Evolutionary conservation across 2,797 vertebrate species (phyloP), one percentile per base, ranked within the genome.

Genomic region (Sylvilagus floridanus): DNA sequence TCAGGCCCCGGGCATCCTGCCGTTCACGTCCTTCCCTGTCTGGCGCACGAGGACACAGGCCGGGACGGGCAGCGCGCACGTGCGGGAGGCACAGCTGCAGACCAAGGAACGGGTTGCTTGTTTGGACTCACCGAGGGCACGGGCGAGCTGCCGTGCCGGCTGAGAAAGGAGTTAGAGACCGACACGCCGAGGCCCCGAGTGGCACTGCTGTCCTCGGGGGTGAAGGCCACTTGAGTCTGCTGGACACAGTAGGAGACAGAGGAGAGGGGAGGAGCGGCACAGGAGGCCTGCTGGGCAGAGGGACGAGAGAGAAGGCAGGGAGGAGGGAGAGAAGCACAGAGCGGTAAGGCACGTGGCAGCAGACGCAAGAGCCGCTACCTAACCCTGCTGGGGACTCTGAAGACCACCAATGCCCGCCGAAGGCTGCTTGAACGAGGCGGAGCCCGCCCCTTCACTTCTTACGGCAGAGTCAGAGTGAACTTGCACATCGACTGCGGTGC

Each of bases 111-210:
- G 13, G 12, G 35, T 54, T 63, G 16, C 0, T 0, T 0, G 89
- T 24, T 66, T 68, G 65, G 22, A 99, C 99, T 99, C 99, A 99
- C 99, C 99, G 98, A 98, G 97, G 99, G 99, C 96, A 99, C 99
- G 97, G 99, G 99, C 97, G 99, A 98, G 98, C 99, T 99, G 97
- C 99, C 98, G 97, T 99, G 99, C 98, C 99, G 99, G 98, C 98
- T 99, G 98, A 99, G 99, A 99, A 99, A 99, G 99, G 99, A 99
- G 98, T 99, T 99, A 99, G 99, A 99, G 98, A 99, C 98, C 98
- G 99, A 99, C 98, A 99, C 99, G 99, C 99, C 99, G 99, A 99
- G 99, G 98, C 99, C 99, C 98, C 99, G 98, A 98, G 98, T 96
- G 98, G 99, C 98, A 98, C 98, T 98, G 98, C 96, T 97, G 99